Conservation (phyloP, 2,797 vertebrate genomes). For the Sarcophilus harrisii region DNA sequence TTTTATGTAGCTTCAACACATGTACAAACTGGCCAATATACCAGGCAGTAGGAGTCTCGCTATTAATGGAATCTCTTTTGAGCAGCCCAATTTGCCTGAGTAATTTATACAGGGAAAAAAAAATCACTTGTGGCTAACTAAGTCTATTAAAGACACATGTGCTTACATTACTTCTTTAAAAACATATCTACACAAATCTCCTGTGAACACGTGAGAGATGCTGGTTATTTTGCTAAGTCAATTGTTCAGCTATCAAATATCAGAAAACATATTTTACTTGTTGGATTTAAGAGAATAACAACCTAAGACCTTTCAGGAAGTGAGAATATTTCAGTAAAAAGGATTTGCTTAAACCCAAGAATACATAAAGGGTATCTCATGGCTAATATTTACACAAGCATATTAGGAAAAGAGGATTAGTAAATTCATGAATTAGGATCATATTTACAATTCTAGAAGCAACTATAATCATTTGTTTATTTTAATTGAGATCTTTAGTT, state of each 20-base stretch:
- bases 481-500: slow-evolving; percentile 14
- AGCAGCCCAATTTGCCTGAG: slow-evolving; percentile 24
- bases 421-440: not conserved
- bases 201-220: slow-evolving; percentile 45
- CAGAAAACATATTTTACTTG: slow-evolving; percentile 39
- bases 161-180: slow-evolving; percentile 60
- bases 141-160: slow-evolving; percentile 56
- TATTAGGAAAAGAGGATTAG: not conserved
- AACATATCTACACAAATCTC: slow-evolving; percentile 27
- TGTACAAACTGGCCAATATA: not conserved
- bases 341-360: slow-evolving; percentile 8
- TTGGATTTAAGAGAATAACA: slow-evolving; percentile 21
- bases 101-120: slow-evolving; percentile 40
- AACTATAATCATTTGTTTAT: not conserved
- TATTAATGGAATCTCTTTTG: slow-evolving; percentile 18
- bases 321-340: not conserved
- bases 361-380: not conserved
- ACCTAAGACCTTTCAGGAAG: slow-evolving; percentile 43
- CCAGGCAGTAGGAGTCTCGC: slow-evolving; percentile 7
- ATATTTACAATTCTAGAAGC: not conserved
- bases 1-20: slow-evolving; percentile 20
- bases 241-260: slow-evolving; percentile 51
- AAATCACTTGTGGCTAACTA: slow-evolving; percentile 34
- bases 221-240: slow-evolving; percentile 33
- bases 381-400: not conserved